Percentiles rank a stretch among this genome's conserved stretches.
Evolutionary conservation across 2,888 invertebrate genomes (phyloP).

Genomic region (Ornithoptera alexandrae): DNA sequence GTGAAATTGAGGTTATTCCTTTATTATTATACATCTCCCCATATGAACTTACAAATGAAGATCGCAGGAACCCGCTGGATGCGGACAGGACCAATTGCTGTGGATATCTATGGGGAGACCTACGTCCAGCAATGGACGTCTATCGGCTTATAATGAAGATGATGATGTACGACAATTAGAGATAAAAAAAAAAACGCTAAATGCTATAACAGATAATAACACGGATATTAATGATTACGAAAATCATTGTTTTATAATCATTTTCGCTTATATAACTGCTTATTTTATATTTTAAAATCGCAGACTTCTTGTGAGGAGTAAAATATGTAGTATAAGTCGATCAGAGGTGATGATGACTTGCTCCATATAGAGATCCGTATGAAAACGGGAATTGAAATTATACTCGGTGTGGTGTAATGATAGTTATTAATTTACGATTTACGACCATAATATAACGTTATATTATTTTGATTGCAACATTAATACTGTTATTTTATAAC

Average conservation of each 20-base stretch:
- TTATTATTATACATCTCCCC: no score
- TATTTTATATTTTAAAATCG: not conserved
- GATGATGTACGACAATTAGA: not conserved
- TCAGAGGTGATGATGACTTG: conserved; percentile 12
- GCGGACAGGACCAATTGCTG: no score
- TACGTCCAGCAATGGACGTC: no score
- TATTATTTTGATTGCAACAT: not conserved
- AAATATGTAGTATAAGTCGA: not conserved
- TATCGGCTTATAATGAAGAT: no score
- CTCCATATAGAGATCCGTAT: conserved; percentile 7
- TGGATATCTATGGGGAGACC: no score
- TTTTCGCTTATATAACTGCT: not conserved
- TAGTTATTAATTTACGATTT: conserved; percentile 21
- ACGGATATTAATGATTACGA: not conserved
- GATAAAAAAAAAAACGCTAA: not conserved
- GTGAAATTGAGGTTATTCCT: no score
- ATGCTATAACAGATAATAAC: not conserved
- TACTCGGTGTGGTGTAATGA: not conserved
- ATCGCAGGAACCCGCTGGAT: no score
- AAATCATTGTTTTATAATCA: not conserved
- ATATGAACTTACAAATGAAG: no score
- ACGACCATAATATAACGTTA: not conserved
- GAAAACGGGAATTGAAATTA: conserved; percentile 12
- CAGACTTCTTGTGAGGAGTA: conserved; percentile 3
- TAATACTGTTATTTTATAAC: conserved; percentile 1